A percentile compares a stretch with the other conserved stretches of the same genome.
Evolutionary conservation across 1,140 invertebrate species (phyloP).

Genomic region (Sarcophaga bullata): DNA sequence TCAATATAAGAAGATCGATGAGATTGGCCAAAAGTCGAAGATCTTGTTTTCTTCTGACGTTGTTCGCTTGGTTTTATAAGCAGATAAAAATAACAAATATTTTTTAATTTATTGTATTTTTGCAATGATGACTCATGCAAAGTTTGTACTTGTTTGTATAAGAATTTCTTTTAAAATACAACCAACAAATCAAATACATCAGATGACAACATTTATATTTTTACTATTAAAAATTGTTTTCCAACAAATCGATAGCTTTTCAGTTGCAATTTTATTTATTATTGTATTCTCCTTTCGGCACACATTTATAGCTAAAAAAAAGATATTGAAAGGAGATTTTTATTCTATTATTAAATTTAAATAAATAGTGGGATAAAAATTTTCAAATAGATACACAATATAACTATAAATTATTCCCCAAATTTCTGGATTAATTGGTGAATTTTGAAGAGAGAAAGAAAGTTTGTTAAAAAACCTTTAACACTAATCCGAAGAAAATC

Average conservation of each 20-base stretch:
- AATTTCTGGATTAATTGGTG: too few relatives aligned
- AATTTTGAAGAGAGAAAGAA: too few relatives aligned
- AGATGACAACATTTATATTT: neutral
- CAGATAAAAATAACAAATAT: neutral
- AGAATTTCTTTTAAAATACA: neutral
- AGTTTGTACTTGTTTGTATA: neutral
- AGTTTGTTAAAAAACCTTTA: too few relatives aligned
- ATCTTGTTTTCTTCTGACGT: neutral
- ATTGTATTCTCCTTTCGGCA: too few relatives aligned
- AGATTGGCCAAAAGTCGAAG: neutral
- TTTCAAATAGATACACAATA: too few relatives aligned
- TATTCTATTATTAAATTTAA: too few relatives aligned
- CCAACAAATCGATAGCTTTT: neutral
- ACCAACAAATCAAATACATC: constrained; percentile 4
- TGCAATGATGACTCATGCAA: constrained; percentile 1
- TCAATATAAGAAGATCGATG: neutral
- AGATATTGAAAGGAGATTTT: too few relatives aligned
- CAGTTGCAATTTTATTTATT: too few relatives aligned
- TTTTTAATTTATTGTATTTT: neutral
- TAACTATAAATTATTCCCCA: too few relatives aligned
- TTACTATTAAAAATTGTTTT: neutral
- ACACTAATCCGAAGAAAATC: too few relatives aligned
- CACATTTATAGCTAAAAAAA: too few relatives aligned
- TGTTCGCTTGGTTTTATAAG: neutral
- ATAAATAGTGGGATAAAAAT: too few relatives aligned